phyloP scores from a whole-genome alignment of 2,888 invertebrate genomes.

The Heliconius hortense region DNA sequence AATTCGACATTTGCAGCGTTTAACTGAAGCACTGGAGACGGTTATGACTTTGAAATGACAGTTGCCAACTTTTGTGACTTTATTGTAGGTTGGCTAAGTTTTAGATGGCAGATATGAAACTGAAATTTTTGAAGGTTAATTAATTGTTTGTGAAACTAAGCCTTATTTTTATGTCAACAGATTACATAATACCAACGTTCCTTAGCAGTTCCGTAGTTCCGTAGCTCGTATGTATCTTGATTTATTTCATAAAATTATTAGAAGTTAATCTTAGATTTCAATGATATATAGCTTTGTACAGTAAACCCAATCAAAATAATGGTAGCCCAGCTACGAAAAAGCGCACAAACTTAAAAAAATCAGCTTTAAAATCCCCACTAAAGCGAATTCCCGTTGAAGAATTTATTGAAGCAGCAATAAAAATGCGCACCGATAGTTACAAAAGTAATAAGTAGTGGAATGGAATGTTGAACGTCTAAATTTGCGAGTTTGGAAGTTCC shows the following conservation, averaged over 20 bases:
- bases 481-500: conserved; percentile 30
- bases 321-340: neutral
- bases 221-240: too few species aligned
- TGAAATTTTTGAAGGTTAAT: too few species aligned
- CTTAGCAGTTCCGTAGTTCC: too few species aligned
- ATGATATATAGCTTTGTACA: neutral
- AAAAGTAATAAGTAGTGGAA: conserved; percentile 36
- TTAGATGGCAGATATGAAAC: neutral
- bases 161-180: too few species aligned
- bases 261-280: too few species aligned
- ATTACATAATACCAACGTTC: too few species aligned
- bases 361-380: conserved; percentile 11
- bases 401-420: conserved; percentile 30
- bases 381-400: conserved; percentile 29
- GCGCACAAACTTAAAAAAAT: conserved; percentile 1
- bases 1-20: conserved; percentile 25
- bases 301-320: neutral
- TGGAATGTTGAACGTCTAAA: conserved; percentile 32
- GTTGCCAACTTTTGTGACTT: conserved; percentile 19
- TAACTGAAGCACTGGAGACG: conserved; percentile 19
- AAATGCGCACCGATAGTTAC: conserved; percentile 33
- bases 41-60: conserved; percentile 9
- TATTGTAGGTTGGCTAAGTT: neutral
- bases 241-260: too few species aligned
- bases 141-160: too few species aligned